Percentiles rank a stretch among this genome's conserved stretches.
Evolutionary conservation across 2,888 invertebrate species (phyloP).

Genomic region (Protophormia terraenovae): DNA sequence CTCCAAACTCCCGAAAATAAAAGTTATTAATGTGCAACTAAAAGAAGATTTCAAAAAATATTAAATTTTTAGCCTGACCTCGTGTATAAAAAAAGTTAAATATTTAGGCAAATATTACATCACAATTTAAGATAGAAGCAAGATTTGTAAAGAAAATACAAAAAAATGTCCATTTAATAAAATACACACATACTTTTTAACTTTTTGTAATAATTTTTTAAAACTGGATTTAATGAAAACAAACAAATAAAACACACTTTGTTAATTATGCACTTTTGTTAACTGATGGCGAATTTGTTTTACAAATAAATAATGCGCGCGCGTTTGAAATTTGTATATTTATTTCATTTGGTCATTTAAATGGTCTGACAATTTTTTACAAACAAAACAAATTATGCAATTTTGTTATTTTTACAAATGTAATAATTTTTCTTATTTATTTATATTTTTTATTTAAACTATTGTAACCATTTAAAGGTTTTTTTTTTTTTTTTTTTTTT

Average conservation of each 20-base stretch:
- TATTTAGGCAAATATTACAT: constrained; percentile 61
- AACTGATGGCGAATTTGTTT: background rate
- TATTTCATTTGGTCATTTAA: background rate
- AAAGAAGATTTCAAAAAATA: too few relatives aligned
- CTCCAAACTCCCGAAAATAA: too few relatives aligned
- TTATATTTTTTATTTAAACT: background rate
- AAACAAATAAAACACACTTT: background rate
- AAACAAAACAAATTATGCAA: constrained; percentile 17
- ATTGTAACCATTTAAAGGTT: background rate
- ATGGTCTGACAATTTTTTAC: background rate
- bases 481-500: constrained; percentile 2
- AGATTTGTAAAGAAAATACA: background rate
- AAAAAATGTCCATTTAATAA: background rate
- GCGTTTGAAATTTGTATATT: background rate
- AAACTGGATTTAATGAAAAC: background rate
- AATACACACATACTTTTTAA: background rate
- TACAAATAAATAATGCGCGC: constrained; percentile 1
- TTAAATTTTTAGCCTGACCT: background rate
- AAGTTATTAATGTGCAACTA: too few relatives aligned
- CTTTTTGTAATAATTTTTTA: background rate
- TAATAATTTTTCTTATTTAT: background rate
- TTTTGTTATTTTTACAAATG: constrained; percentile 3
- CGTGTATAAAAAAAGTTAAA: constrained; percentile 14
- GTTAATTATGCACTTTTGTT: constrained; percentile 9
- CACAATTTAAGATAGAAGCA: constrained; percentile 32